phyloP scores from a whole-genome alignment of 2,888 invertebrate genomes.

The Cremastinae sp. region DNA sequence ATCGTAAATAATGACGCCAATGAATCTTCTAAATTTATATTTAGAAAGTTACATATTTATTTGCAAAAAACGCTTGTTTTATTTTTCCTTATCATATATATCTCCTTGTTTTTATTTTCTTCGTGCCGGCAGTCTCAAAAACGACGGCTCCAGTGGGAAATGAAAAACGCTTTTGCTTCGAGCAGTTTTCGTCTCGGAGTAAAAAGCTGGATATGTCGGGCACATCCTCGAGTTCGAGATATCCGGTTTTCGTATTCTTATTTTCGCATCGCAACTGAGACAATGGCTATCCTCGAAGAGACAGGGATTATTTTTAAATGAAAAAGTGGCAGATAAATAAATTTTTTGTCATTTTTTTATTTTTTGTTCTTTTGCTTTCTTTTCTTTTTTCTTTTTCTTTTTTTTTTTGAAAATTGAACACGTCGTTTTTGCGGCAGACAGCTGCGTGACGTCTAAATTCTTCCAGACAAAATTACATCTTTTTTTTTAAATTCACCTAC shows the following conservation, averaged over 20 bases:
- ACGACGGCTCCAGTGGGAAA: conserved; percentile 9
- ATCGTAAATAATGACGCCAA: conserved; percentile 69
- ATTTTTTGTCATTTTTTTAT: no score
- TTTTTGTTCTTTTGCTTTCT: not conserved
- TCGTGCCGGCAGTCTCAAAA: conserved; percentile 11
- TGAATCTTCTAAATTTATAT: conserved; percentile 60
- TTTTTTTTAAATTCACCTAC: conserved; percentile 20
- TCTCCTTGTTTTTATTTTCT: not conserved
- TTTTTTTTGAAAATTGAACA: conserved; percentile 20
- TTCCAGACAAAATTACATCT: conserved; percentile 24
- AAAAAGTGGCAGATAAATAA: no score
- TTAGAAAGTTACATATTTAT: conserved; percentile 31
- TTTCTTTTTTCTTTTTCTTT: not conserved
- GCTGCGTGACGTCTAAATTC: conserved; percentile 9
- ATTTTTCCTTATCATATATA: not conserved
- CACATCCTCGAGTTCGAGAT: no score
- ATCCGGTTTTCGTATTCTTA: no score
- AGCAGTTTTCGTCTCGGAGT: no score
- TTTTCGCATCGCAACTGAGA: no score
- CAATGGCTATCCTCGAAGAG: no score
- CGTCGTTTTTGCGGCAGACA: conserved; percentile 18
- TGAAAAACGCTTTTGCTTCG: no score
- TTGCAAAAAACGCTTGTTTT: conserved; percentile 20
- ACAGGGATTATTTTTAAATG: no score
- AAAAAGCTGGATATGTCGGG: no score